Evolutionary conservation across 2,113 vertebrate species (phyloP).

Genomic region (Helogale parvula): DNA sequence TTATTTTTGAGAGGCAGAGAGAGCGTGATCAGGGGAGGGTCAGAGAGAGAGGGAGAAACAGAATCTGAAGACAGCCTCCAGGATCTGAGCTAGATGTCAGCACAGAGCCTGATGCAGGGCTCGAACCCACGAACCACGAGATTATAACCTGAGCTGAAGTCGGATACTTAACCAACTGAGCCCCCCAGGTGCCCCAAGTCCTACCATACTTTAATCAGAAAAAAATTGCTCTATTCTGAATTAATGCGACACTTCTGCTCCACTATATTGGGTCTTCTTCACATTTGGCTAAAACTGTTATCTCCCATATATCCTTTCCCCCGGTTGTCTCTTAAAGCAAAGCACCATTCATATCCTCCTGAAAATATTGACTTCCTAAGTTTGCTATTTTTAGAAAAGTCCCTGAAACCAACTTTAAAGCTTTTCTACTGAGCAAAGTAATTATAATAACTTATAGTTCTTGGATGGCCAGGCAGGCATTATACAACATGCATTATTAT

Average conservation of each 20-base stretch:
- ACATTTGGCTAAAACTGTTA: background rate
- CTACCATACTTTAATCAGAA: background rate
- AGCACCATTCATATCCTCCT: background rate
- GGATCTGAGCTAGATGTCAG: too few relatives aligned
- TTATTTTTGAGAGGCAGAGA: too few relatives aligned
- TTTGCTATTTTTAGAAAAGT: constrained; percentile 55
- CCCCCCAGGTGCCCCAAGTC: background rate
- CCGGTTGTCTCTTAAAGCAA: constrained; percentile 36
- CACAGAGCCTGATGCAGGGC: too few relatives aligned
- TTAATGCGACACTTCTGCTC: background rate
- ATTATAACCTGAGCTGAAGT: too few relatives aligned
- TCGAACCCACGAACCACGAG: too few relatives aligned
- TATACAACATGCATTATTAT: background rate
- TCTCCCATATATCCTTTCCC: background rate
- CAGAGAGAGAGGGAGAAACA: too few relatives aligned
- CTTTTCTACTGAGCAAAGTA: constrained; percentile 14
- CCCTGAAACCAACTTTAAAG: background rate
- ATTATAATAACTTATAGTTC: background rate
- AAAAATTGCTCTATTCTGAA: background rate
- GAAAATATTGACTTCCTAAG: constrained; percentile 25
- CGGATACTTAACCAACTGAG: too few relatives aligned
- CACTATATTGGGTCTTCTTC: constrained; percentile 6
- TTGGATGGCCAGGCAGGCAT: background rate
- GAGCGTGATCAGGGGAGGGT: too few relatives aligned
- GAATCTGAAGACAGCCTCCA: too few relatives aligned